Base-by-base conservation (phyloP, 2,113 vertebrate species). In the Cyanoramphus novaezelandiae region DNA sequence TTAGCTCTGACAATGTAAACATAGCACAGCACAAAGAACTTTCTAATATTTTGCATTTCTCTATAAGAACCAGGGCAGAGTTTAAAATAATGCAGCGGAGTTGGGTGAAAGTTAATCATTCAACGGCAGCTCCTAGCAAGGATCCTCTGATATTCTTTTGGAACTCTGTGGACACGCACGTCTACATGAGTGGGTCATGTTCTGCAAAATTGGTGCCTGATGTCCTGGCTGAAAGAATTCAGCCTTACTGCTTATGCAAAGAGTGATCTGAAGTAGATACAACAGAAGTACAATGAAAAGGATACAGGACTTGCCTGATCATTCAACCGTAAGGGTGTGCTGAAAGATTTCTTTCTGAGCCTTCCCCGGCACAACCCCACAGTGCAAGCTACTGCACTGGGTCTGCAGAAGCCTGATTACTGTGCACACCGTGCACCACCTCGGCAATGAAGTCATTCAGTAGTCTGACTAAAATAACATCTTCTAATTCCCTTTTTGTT, bases 401-500 rank as follows among this genome's bases (percentile, higher is more conserved):
- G 64, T 35, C 92, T 44, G 50, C 77, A 55, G 75, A 83, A 86
- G 78, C 62, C 93, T 95, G 92, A 65, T 95, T 88, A 25, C 85
- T 91, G 93, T 89, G 92, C 85, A 44, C 92, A 59, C 90, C 23
- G 20, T 50, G 85, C 82, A 41, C 71, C 75, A 49, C 88, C 78
- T 80, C 3, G 2, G 92, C 83, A 88, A 63, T 84, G 83, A 97
- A 95, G 83, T 95, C 92, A 96, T 93, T 93, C 96, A 91, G 95
- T 88, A 96, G 95, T 46, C 92, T 95, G 97, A 97, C 92, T 96
- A 94, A 96, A 97, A 97, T 78, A 97, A 96, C 95, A 97, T 96
- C 95, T 95, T 96, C 95, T 95, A 95, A 97, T 95, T 97, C 96
- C 89, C 82, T 97, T 95, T 96, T 91, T 96, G 95, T 96, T 94